A percentile compares a stretch with the other conserved stretches of the same genome.
Evolutionary conservation across 2,113 vertebrate species (phyloP).

Genomic region (Apus apus): DNA sequence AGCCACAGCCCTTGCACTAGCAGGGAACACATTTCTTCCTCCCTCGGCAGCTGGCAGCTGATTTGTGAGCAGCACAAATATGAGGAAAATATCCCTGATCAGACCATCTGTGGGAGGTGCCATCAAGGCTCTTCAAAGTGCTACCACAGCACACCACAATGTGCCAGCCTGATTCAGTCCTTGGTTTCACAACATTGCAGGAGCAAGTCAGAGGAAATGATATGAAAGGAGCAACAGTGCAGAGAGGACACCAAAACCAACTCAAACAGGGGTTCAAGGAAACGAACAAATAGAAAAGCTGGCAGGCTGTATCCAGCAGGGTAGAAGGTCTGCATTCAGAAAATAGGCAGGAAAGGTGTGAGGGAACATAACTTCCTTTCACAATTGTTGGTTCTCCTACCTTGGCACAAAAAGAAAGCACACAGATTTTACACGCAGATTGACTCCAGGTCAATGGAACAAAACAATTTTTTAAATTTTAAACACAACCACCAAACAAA

Average conservation of each 20-base stretch:
- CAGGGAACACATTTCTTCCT: not conserved
- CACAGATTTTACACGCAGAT: not conserved
- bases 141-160: not conserved
- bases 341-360: conserved; percentile 61
- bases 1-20: not conserved
- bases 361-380: conserved; percentile 52
- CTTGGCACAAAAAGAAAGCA: conserved; percentile 50
- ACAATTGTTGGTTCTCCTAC: conserved; percentile 29
- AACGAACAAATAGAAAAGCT: conserved; percentile 6
- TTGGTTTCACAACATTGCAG: not conserved
- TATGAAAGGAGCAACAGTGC: not conserved
- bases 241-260: not conserved
- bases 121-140: not conserved
- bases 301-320: not conserved
- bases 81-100: not conserved
- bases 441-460: conserved; percentile 21
- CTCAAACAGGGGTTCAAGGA: not conserved
- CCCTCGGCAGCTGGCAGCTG: not conserved
- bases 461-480: conserved; percentile 49
- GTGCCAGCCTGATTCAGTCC: not conserved
- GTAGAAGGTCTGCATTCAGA: conserved; percentile 38
- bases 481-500: not conserved
- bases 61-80: not conserved
- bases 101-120: conserved; percentile 2
- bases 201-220: not conserved